A percentile compares a stretch with the other conserved stretches of the same genome.
Conservation (phyloP, 2,888 invertebrate genomes). For the Pedicia rivosa region DNA sequence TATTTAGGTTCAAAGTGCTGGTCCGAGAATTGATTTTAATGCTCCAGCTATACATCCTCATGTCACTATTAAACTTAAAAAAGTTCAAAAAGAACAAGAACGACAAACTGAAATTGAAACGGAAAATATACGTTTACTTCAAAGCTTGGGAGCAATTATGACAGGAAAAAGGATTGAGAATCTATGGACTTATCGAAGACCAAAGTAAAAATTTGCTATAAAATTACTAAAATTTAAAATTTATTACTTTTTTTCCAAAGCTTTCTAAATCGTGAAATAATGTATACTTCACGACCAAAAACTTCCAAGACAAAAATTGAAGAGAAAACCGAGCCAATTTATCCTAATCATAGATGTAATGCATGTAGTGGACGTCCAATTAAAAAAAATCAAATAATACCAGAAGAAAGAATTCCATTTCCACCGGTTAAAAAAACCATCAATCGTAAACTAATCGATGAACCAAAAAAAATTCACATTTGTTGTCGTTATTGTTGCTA, state of each 20-base stretch:
- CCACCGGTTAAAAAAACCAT: constrained; percentile 14
- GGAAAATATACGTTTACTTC: constrained; percentile 52
- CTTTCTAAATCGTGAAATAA: constrained; percentile 25
- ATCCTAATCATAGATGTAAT: constrained; percentile 16
- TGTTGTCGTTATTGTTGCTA: constrained; percentile 4
- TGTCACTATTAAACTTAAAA: constrained; percentile 50
- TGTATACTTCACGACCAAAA: constrained; percentile 21
- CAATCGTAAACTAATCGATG: background rate
- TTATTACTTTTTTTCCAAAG: constrained; percentile 14
- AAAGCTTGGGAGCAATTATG: constrained; percentile 50
- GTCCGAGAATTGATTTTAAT: constrained; percentile 48
- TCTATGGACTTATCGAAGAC: constrained; percentile 45
- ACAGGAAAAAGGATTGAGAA: constrained; percentile 47
- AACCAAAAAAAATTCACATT: background rate
- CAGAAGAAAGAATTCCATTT: constrained; percentile 29
- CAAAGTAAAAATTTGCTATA: constrained; percentile 27
- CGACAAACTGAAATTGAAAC: constrained; percentile 43
- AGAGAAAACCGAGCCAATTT: background rate
- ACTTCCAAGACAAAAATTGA: constrained; percentile 8
- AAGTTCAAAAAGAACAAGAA: constrained; percentile 50
- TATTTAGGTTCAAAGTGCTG: constrained; percentile 41
- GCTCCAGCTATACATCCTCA: constrained; percentile 47
- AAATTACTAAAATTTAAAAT: background rate
- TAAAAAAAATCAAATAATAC: constrained; percentile 21
- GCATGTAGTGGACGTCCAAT: constrained; percentile 24